Evolutionary conservation across 2,797 vertebrate genomes (phyloP).

Genomic region (Schizopygopsis pylzovi): DNA sequence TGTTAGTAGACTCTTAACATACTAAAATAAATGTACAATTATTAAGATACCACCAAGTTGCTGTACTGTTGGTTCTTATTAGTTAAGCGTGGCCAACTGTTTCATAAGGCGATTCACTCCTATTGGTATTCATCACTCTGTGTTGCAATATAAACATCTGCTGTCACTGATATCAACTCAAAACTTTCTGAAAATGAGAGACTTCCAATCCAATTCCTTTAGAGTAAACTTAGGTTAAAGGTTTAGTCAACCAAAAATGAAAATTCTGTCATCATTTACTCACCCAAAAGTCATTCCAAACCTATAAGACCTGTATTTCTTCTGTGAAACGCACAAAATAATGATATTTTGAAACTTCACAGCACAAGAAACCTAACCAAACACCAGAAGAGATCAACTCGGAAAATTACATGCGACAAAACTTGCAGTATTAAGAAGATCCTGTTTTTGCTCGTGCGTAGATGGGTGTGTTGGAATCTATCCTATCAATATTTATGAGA

Average conservation of each 20-base stretch:
- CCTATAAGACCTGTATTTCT: background rate
- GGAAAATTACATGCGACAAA: background rate
- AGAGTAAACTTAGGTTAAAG: background rate
- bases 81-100: background rate
- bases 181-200: background rate
- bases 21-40: background rate
- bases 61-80: background rate
- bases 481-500: slow-evolving; percentile 64
- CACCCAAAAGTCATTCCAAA: background rate
- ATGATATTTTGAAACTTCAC: background rate
- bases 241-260: background rate
- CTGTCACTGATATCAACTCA: background rate
- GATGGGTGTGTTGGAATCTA: slow-evolving; percentile 8
- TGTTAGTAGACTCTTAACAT: background rate
- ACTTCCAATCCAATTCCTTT: background rate
- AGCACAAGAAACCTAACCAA: background rate
- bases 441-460: background rate
- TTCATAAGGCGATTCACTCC: background rate
- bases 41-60: background rate
- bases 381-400: background rate
- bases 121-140: background rate
- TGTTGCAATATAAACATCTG: background rate
- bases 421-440: background rate
- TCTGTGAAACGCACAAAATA: background rate
- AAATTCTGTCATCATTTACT: slow-evolving; percentile 7